Conservation (phyloP, 2,113 vertebrate species). For the Tragelaphus strepsiceros region DNA sequence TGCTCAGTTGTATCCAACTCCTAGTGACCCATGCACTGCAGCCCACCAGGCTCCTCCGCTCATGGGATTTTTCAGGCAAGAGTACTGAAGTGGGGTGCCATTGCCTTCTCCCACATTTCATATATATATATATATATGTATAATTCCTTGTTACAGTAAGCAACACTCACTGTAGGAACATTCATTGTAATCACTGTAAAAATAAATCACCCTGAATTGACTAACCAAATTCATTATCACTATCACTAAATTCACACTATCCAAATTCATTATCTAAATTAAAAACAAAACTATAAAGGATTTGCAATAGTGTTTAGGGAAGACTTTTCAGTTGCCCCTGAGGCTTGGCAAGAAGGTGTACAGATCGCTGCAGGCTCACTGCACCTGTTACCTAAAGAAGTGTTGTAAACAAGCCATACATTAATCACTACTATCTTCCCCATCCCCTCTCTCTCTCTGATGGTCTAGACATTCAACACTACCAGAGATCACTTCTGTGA, state of each 20-base stretch:
- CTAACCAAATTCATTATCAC: background rate
- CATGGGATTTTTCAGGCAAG: too few species aligned
- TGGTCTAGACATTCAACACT: background rate
- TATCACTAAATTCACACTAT: background rate
- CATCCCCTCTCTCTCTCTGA: background rate
- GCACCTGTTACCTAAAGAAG: background rate
- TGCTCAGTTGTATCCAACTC: too few species aligned
- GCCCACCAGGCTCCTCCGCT: too few species aligned
- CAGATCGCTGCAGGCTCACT: rapidly evolving
- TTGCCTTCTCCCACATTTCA: too few species aligned
- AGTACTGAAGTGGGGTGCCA: too few species aligned
- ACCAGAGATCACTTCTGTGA: background rate
- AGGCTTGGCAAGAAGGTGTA: background rate
- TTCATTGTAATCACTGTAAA: background rate
- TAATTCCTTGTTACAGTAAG: background rate
- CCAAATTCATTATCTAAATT: background rate
- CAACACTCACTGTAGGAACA: background rate
- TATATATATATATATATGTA: background rate
- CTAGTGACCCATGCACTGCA: too few species aligned
- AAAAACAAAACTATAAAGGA: background rate
- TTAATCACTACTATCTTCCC: background rate
- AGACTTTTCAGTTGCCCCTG: background rate
- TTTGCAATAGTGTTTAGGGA: background rate
- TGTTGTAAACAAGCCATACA: rapidly evolving
- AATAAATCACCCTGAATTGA: background rate